Evolutionary conservation across 2,113 vertebrate genomes (phyloP).

Genomic region (Cyprinodon variegatus): DNA sequence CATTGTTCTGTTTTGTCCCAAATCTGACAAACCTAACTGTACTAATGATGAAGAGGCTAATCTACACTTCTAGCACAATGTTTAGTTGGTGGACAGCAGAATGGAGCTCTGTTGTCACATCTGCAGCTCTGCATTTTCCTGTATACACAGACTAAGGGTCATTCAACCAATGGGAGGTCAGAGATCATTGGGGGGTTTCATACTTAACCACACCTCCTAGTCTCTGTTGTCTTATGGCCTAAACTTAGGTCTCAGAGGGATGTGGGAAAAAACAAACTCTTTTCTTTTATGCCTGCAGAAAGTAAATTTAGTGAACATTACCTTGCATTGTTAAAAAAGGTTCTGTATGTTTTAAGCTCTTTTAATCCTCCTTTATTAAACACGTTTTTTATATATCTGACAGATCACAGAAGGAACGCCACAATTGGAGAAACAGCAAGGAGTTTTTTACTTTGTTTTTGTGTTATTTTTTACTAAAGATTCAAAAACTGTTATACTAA

Average conservation of each 20-base stretch:
- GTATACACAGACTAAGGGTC: slow-evolving; percentile 36
- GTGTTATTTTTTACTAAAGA: no score
- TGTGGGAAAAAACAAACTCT: slow-evolving; percentile 25
- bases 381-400: neutral
- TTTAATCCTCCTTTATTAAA: neutral
- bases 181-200: slow-evolving; percentile 16
- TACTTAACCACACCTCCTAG: neutral
- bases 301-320: neutral
- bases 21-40: slow-evolving; percentile 62
- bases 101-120: slow-evolving; percentile 69
- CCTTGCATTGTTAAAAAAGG: neutral
- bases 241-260: slow-evolving; percentile 25
- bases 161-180: slow-evolving; percentile 61
- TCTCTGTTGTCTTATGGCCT: slow-evolving; percentile 27
- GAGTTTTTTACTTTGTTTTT: no score
- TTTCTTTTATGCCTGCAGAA: neutral
- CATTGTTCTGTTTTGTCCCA: slow-evolving; percentile 70
- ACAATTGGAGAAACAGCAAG: neutral
- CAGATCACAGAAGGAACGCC: neutral
- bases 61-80: slow-evolving; percentile 4
- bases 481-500: no score
- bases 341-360: neutral
- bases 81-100: slow-evolving; percentile 61
- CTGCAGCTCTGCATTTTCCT: slow-evolving; percentile 63
- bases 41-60: slow-evolving; percentile 60